Base-by-base conservation (phyloP, 1,140 invertebrate species). In the Diachasma alloeum region DNA sequence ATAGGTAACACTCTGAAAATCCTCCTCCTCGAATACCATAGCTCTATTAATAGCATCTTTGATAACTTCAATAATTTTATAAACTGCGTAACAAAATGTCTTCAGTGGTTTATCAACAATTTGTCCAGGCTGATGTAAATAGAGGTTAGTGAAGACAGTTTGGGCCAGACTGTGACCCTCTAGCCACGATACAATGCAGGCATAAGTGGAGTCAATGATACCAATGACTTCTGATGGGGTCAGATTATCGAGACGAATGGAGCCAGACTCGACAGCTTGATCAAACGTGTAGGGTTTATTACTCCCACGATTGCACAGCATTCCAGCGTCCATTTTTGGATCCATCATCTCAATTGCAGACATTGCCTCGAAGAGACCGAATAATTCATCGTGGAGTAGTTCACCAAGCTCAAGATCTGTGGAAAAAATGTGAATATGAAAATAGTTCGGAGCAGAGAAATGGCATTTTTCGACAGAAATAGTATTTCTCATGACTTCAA, bases 281-380 rank as follows among this genome's bases (percentile, higher is more conserved):
- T 95, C 93, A 86, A 99, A 97, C 72, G 94, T 97, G n/a, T 97
- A 92, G 42, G 96, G 93, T 87, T 96, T 93, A 82, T 95, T 93
- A 80, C 93, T 93, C 10, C 94, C 94, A 84, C 95, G 92, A 89
- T 99, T 98, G 85, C 97, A 98, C 80, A 97, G 88, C 97, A 99
- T 99, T 24, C 98, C 98, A 53, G 97, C 97, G 92, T 99, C 98
- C 98, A 99, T 99, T 92, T 99, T 99, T 0, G 97, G 97, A 90
- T 99, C 98, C 98, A 99, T 99, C 96, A 99, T 98, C 89, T 99
- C 98, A 85, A 99, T 99, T 0, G 98, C 98, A 10, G 97, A 98
- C 98, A 99, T 99, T 0, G 98, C 98, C 89, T 99, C 98, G 91
- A 98, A 98, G 19, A 99, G 89, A 0, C 97, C 97, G 92, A 99